A percentile compares a stretch with the other conserved stretches of the same genome.
phyloP scores from a whole-genome alignment of 2,888 invertebrate species.

The Ellobium chinense region DNA sequence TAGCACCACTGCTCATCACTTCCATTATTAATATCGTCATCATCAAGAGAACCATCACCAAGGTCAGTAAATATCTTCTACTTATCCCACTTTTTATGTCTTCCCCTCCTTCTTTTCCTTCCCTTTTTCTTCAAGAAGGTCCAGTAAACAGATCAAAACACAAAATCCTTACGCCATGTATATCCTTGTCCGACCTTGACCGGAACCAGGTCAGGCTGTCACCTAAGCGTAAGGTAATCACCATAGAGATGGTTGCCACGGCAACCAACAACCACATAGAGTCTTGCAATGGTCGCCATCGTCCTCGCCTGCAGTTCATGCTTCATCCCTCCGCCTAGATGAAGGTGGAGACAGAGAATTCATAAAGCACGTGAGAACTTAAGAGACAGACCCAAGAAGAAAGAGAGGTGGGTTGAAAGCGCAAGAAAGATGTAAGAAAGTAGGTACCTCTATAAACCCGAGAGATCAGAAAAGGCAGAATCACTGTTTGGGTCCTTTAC shows the following conservation, averaged over 20 bases:
- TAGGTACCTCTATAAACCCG: too few species aligned
- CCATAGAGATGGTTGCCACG: slow-evolving; percentile 20
- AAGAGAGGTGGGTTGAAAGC: background rate
- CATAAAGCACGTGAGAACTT: background rate
- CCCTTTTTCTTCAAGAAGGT: background rate
- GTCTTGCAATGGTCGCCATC: background rate
- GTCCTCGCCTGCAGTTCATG: background rate
- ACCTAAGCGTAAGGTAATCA: slow-evolving; percentile 16
- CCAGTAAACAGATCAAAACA: background rate
- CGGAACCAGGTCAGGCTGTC: slow-evolving; percentile 21
- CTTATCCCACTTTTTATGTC: too few species aligned
- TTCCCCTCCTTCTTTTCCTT: background rate
- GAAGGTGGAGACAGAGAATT: background rate
- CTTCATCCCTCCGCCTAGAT: background rate
- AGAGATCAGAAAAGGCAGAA: too few species aligned
- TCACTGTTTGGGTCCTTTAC: too few species aligned
- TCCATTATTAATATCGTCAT: too few species aligned
- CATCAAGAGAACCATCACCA: too few species aligned
- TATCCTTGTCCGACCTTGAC: background rate
- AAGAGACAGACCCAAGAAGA: background rate
- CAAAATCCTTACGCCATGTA: background rate
- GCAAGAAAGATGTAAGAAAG: background rate
- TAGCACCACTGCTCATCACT: too few species aligned
- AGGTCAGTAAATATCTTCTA: too few species aligned
- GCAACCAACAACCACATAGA: slow-evolving; percentile 25